These are phyloP conservation scores for Deilephila elpenor DNA, from an alignment of 2,888 invertebrate species.

Conservation along the genomic window DNA sequence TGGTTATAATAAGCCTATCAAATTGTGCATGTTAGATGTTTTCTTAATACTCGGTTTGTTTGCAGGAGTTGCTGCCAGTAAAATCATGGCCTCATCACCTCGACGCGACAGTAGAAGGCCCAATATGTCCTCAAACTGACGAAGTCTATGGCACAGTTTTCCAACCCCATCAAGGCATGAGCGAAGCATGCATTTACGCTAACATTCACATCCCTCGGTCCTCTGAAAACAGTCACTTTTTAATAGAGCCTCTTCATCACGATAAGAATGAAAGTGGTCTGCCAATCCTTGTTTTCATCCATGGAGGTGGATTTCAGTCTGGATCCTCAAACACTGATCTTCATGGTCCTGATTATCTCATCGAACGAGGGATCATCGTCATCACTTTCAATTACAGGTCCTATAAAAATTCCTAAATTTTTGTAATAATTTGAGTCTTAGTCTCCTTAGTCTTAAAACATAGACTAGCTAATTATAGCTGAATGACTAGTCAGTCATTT, in stretches of 20 bases:
- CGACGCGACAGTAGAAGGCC: slow-evolving; percentile 82
- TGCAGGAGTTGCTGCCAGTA: slow-evolving; percentile 78
- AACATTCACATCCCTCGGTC: slow-evolving; percentile 59
- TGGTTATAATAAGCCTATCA: no score
- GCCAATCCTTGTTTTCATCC: slow-evolving; percentile 69
- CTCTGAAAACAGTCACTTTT: slow-evolving; percentile 7
- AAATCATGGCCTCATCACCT: slow-evolving; percentile 76
- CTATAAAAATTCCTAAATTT: no score
- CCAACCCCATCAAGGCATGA: slow-evolving; percentile 44
- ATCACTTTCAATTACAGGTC: slow-evolving; percentile 61
- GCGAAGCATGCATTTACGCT: slow-evolving; percentile 64
- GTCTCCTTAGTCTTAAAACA: no score
- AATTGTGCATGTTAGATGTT: no score
- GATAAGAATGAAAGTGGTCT: slow-evolving; percentile 40
- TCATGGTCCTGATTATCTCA: slow-evolving; percentile 57
- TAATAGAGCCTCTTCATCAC: background rate
- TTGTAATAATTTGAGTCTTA: background rate
- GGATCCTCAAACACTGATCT: slow-evolving; percentile 50
- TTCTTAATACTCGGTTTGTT: slow-evolving; percentile 28
- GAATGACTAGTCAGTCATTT: background rate
- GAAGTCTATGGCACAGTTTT: slow-evolving; percentile 54
- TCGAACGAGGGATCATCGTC: slow-evolving; percentile 51
- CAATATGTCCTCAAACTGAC: slow-evolving; percentile 85
- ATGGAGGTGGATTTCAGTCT: slow-evolving; percentile 64
- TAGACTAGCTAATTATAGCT: no score